These are phyloP conservation scores for Trichogramma pretiosum DNA, from an alignment of 1,140 invertebrate genomes.

Conservation along the genomic window DNA sequence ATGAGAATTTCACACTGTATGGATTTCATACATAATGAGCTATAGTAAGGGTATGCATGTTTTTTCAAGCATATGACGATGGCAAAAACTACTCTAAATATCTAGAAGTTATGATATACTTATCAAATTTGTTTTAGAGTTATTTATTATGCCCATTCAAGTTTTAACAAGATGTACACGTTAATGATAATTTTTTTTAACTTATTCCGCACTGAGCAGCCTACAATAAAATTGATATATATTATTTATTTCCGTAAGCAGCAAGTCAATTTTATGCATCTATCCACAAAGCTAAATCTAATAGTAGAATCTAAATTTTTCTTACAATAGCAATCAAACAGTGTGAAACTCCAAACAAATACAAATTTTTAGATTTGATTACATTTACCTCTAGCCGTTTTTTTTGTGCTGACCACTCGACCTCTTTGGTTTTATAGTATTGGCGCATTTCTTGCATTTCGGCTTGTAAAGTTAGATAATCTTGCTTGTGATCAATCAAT, in stretches of 20 bases:
- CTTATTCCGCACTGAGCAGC: slow-evolving; percentile 1
- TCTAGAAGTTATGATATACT: too few species aligned
- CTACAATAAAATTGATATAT: too few species aligned
- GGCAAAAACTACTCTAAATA: too few species aligned
- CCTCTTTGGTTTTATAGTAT: slow-evolving; percentile 57
- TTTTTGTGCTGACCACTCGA: slow-evolving; percentile 69
- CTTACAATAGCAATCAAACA: neutral
- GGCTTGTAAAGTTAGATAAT: slow-evolving; percentile 31
- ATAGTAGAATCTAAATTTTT: too few species aligned
- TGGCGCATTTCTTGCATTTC: slow-evolving; percentile 62
- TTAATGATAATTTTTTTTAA: neutral
- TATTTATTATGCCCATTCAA: neutral
- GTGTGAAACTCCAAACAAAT: slow-evolving; percentile 3
- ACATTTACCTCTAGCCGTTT: slow-evolving; percentile 54
- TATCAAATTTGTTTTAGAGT: slow-evolving; percentile 3
- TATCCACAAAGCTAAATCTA: too few species aligned
- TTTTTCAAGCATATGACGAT: neutral
- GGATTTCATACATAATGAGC: too few species aligned
- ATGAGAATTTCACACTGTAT: slow-evolving; percentile 11
- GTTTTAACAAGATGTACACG: neutral
- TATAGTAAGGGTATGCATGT: neutral
- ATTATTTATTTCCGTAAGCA: too few species aligned
- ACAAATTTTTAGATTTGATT: too few species aligned
- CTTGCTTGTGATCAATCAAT: slow-evolving; percentile 26
- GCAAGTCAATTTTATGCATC: too few species aligned